phyloP scores from a whole-genome alignment of 2,888 invertebrate species.

The Gnatocerus cornutus region DNA sequence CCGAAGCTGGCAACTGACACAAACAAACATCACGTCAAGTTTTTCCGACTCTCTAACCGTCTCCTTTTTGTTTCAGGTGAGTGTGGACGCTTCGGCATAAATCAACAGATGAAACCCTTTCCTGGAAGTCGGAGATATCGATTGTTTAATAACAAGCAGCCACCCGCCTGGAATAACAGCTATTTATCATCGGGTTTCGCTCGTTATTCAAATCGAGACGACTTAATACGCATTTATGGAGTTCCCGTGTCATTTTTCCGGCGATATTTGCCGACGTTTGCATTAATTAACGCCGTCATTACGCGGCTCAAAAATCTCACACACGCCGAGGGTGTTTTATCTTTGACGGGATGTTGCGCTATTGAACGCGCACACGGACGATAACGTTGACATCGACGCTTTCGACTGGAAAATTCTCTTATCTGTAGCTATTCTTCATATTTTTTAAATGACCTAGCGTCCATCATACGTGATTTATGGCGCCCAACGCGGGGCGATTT shows the following conservation, averaged over 20 bases:
- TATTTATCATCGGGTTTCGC: slow-evolving; percentile 24
- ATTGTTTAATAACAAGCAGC: slow-evolving; percentile 29
- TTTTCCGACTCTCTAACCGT: neutral
- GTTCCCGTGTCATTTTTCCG: slow-evolving; percentile 16
- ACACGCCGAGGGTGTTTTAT: slow-evolving; percentile 7
- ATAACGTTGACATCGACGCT: slow-evolving; percentile 22
- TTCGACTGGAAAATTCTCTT: slow-evolving; percentile 36
- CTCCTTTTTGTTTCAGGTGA: slow-evolving; percentile 17
- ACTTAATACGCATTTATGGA: slow-evolving; percentile 23
- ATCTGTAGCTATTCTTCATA: slow-evolving; percentile 11
- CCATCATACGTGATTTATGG: slow-evolving; percentile 8
- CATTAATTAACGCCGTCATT: slow-evolving; percentile 8
- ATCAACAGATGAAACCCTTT: slow-evolving; percentile 31
- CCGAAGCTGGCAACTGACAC: slow-evolving; percentile 5
- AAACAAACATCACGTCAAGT: neutral
- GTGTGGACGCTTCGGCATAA: slow-evolving; percentile 10
- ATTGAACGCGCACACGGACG: slow-evolving; percentile 10
- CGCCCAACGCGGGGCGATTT: slow-evolving; percentile 11
- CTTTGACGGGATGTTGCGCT: slow-evolving; percentile 13
- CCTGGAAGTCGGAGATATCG: slow-evolving; percentile 23
- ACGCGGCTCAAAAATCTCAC: slow-evolving; percentile 1
- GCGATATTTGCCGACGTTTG: slow-evolving; percentile 12
- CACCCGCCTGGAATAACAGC: slow-evolving; percentile 24
- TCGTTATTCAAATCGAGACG: slow-evolving; percentile 9
- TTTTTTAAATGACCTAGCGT: slow-evolving; percentile 20